phyloP scores from a whole-genome alignment of 2,888 invertebrate genomes.

The Incurvaria masculella region DNA sequence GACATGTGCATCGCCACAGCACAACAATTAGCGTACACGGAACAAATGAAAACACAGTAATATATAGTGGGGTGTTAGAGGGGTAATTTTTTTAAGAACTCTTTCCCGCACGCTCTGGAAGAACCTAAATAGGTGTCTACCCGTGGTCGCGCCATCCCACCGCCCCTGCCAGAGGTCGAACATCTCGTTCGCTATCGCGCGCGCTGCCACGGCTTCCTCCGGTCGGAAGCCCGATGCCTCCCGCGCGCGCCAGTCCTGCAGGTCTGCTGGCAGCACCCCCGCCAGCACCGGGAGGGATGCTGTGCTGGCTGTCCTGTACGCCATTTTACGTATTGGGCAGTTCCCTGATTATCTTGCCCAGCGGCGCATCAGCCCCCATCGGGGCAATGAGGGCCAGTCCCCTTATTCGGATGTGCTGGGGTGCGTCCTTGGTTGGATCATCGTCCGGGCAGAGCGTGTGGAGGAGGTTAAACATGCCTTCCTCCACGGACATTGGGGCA shows the following conservation, averaged over 20 bases:
- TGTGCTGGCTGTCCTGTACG: slow-evolving; percentile 19
- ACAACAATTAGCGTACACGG: too few relatives aligned
- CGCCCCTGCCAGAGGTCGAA: too few relatives aligned
- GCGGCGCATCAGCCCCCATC: not conserved
- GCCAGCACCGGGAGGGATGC: slow-evolving; percentile 19
- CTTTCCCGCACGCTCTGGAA: slow-evolving; percentile 2
- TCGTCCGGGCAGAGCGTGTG: slow-evolving; percentile 4
- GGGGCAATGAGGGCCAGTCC: not conserved
- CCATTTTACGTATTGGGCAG: too few relatives aligned
- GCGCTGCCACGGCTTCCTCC: too few relatives aligned
- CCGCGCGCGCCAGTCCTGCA: slow-evolving; percentile 4
- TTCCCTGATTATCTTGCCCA: not conserved
- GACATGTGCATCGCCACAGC: too few relatives aligned
- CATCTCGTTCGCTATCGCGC: too few relatives aligned
- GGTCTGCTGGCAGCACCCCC: slow-evolving; percentile 19
- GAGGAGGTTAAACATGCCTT: not conserved
- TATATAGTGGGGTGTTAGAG: slow-evolving; percentile 6
- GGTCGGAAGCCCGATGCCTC: not conserved
- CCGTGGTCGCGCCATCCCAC: too few relatives aligned
- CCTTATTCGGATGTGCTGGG: not conserved
- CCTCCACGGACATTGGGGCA: not conserved
- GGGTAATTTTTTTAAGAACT: slow-evolving; percentile 1
- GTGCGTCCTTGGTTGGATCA: not conserved
- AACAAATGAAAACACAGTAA: too few relatives aligned
- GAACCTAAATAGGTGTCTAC: not conserved